These are phyloP conservation scores for Chelon labrosus DNA, from an alignment of 2,797 vertebrate genomes.

Conservation along the genomic window DNA sequence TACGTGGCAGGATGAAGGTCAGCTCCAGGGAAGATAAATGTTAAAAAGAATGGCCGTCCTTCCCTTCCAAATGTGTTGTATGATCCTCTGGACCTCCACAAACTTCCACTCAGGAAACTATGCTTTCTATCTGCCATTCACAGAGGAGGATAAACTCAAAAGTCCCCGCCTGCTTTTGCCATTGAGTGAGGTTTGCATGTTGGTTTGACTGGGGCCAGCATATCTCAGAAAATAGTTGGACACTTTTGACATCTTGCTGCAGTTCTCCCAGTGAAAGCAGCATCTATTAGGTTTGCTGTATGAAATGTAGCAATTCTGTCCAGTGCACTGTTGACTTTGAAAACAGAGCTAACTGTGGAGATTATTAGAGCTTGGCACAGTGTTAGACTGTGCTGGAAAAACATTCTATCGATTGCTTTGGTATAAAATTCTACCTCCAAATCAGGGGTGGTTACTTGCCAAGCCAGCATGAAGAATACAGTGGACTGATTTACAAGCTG, in stretches of 20 bases:
- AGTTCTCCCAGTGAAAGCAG: slow-evolving; percentile 31
- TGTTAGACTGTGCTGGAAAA: slow-evolving; percentile 44
- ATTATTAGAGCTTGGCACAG: slow-evolving; percentile 55
- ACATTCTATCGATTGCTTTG: slow-evolving; percentile 51
- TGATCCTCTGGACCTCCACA: background rate
- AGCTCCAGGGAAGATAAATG: slow-evolving; percentile 15
- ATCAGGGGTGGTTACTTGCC: slow-evolving; percentile 43
- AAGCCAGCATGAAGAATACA: slow-evolving; percentile 55
- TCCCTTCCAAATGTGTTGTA: slow-evolving; percentile 18
- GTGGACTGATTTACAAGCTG: slow-evolving; percentile 64
- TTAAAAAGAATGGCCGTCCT: slow-evolving; percentile 29
- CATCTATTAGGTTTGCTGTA: slow-evolving; percentile 25
- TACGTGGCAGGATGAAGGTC: background rate
- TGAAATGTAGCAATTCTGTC: slow-evolving; percentile 37
- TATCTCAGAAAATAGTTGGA: slow-evolving; percentile 7
- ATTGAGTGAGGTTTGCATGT: background rate
- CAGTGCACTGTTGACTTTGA: slow-evolving; percentile 53
- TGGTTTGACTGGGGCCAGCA: slow-evolving; percentile 1
- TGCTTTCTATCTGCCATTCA: background rate
- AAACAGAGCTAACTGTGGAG: slow-evolving; percentile 56
- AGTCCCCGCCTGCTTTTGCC: background rate
- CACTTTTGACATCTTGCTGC: slow-evolving; percentile 15
- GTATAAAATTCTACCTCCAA: slow-evolving; percentile 42
- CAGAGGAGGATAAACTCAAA: background rate
- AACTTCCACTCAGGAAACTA: slow-evolving; percentile 6